Base-by-base conservation (phyloP, 2,888 invertebrate species). In the Andrena flavipes region DNA sequence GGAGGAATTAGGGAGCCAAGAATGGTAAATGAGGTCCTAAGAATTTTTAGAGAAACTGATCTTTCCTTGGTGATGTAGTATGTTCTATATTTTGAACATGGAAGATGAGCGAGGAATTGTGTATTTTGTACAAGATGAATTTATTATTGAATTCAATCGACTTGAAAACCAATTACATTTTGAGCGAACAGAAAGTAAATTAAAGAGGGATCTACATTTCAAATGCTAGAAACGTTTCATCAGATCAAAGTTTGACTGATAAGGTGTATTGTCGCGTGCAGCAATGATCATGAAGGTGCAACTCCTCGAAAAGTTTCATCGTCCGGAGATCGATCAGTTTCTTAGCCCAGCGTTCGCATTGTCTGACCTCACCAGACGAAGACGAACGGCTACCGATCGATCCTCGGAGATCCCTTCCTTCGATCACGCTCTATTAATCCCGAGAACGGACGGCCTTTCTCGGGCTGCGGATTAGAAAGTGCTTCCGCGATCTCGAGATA, bases 401-500 rank as follows among this genome's bases (percentile, higher is more conserved):
- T 84, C 73, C 59, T 73, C 74, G 82, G 48, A 65, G 76, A 86
- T 86, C 82, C 76, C 77, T 79, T 81, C 79, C 77, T 82, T 68
- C 77, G 73, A 82, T 81, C 87, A 76, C 86, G 87, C 86, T 87
- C 87, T 87, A 87, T 87, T 87, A 87, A 87, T 86, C 76, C 68
- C 74, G 30, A 63, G 35, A 63, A 62, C 84, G 76, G 62, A 64
- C 84, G 81, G 76, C 84, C 87, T 87, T 87, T 86, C 86, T 80
- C 86, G 80, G 64, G 77, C 62, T 51, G 65, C 77, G 76, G 82
- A 87, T 86, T 88, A 81, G 87, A 88, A 87, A 87, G 86, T 83
- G 83, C 86, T 88, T 88, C 87, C 87, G 87, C 86, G 87, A 87
- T 87, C 87, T 88, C 87, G 87, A 86, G 85, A 88, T 88, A 87